These are phyloP conservation scores for Neogobius melanostomus DNA, from an alignment of 2,113 vertebrate species.

Conservation along the genomic window DNA sequence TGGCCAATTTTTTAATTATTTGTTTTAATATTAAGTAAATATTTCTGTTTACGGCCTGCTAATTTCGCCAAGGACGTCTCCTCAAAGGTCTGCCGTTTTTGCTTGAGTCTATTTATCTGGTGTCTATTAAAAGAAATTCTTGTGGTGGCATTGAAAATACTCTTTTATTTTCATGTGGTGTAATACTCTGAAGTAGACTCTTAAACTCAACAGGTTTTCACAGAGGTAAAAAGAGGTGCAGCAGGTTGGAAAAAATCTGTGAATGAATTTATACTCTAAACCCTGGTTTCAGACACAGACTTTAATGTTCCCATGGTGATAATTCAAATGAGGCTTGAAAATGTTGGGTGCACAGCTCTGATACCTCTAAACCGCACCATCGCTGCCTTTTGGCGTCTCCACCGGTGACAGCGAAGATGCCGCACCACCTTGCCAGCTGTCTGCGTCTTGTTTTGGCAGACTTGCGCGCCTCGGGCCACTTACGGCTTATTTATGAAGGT, in stretches of 20 bases:
- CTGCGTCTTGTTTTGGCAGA: conserved; percentile 46
- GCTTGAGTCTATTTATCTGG: no score
- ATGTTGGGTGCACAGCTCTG: conserved; percentile 5
- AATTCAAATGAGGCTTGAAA: conserved; percentile 32
- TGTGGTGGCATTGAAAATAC: neutral
- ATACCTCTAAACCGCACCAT: conserved; percentile 20
- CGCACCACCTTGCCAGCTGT: conserved; percentile 54
- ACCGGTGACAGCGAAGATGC: conserved; percentile 39
- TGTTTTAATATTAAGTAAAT: no score
- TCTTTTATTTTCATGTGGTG: neutral
- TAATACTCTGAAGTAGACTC: neutral
- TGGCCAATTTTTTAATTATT: no score
- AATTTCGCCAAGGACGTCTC: neutral
- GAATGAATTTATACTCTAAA: conserved; percentile 2
- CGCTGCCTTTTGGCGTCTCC: conserved; percentile 43
- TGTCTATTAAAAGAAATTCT: neutral
- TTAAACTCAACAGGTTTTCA: neutral
- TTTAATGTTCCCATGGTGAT: conserved; percentile 9
- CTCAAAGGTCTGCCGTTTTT: no score
- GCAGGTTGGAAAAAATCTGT: neutral
- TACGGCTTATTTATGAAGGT: conserved; percentile 54
- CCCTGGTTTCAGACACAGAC: conserved; percentile 10
- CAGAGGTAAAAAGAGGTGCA: neutral
- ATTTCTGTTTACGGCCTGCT: neutral
- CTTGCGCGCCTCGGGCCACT: conserved; percentile 39